Percentiles rank a stretch among this genome's conserved stretches.
These are phyloP conservation scores for Lutjanus argentimaculatus DNA, from an alignment of 2,797 vertebrate species.

Conservation along the genomic window DNA sequence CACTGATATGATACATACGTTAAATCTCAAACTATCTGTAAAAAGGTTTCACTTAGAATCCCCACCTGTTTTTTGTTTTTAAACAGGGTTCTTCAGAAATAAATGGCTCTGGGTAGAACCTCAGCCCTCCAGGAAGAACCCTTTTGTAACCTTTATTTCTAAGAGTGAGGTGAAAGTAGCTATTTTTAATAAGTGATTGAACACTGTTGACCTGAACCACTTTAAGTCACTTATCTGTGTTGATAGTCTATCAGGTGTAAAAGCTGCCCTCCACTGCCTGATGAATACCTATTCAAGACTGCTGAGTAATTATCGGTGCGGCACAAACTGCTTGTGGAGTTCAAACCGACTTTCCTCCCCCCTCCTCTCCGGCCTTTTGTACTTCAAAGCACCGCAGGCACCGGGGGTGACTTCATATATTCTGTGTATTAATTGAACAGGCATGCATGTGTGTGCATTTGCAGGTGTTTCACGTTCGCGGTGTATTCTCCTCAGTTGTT, in stretches of 20 bases:
- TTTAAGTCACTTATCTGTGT: neutral
- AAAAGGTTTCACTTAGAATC: too few relatives aligned
- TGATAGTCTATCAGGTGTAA: neutral
- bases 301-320: slow-evolving; percentile 15
- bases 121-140: too few relatives aligned
- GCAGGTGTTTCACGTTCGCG: slow-evolving; percentile 12
- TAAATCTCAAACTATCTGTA: too few relatives aligned
- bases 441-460: neutral
- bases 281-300: slow-evolving; percentile 21
- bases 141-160: too few relatives aligned
- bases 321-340: slow-evolving; percentile 9
- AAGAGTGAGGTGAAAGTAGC: neutral
- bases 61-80: too few relatives aligned
- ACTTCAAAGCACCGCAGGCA: slow-evolving; percentile 22
- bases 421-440: neutral
- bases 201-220: neutral
- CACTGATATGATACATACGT: too few relatives aligned
- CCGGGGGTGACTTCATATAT: neutral
- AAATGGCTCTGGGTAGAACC: too few relatives aligned
- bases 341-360: neutral
- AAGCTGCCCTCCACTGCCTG: neutral
- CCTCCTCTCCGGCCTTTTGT: neutral
- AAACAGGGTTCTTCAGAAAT: too few relatives aligned
- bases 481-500: slow-evolving; percentile 17
- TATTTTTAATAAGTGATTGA: neutral